Evolutionary conservation across 2,888 invertebrate species (phyloP), one percentile per base, ranked within the genome.

Genomic region (Imbricaverruca yamaguchii): DNA sequence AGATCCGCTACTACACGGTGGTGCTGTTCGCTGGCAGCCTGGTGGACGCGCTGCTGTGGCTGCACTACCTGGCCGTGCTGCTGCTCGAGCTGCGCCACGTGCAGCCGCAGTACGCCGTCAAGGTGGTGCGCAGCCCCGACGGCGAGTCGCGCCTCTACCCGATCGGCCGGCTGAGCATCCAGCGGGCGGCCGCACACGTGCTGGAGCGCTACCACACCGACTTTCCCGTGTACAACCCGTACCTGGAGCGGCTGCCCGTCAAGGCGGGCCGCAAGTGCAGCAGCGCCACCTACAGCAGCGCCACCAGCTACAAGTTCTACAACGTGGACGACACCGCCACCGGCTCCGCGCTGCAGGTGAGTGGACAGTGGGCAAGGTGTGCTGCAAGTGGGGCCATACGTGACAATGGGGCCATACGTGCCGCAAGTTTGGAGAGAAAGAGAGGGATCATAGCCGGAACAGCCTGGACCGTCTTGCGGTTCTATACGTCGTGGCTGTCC

Each of bases 161-260:
- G 83, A 82, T 87, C 67, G 87, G 87, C 10, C 93, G 94, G 87
- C 89, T 98, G 83, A 97, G 97, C 85, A 94, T 98, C 85, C 98
- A 98, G 87, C 89, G 97, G 85, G 96, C 98, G 0, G 97, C 98
- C 0, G 94, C 97, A 11, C 95, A 94, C 93, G 93, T 97, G 9
- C 88, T 98, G 74, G 96, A 98, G 87, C 93, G 93, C 85, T 99
- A 99, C 88, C 97, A 98, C 86, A 93, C 95, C 0, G 96, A 97
- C 86, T 99, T 99, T 87, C 92, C 96, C 0, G 94, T 97, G 84
- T 99, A 96, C 87, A 99, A 99, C 89, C 97, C 97, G 0, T 97
- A 97, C 87, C 89, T 97, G 86, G 97, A 97, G 87, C 91, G 95
- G 83, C 91, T 96, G 85, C 96, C 96, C 11, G 84, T 85, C 21